These are phyloP conservation scores for Diaphora mendica DNA, from an alignment of 2,888 invertebrate species.

Conservation along the genomic window DNA sequence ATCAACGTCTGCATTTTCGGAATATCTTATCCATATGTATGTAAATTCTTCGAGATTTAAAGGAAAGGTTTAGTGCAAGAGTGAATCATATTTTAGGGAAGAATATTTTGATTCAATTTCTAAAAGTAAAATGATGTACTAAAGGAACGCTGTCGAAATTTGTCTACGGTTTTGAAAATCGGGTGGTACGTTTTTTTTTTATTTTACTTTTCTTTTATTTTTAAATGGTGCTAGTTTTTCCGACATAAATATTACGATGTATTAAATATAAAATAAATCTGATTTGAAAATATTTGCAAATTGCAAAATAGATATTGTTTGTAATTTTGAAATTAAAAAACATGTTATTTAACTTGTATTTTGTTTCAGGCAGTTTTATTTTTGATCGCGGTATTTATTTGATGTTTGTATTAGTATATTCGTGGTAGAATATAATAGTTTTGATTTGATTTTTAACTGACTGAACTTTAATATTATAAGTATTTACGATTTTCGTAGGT, in stretches of 20 bases:
- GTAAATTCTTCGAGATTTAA: constrained; percentile 21
- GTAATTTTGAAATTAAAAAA: neutral
- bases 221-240: neutral
- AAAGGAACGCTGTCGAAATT: neutral
- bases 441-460: neutral
- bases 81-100: neutral
- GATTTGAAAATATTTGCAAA: neutral
- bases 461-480: neutral
- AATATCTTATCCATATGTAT: constrained; percentile 29
- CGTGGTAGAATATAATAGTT: neutral
- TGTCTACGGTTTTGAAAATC: neutral
- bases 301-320: neutral
- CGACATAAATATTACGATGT: neutral
- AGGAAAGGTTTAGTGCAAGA: constrained; percentile 14
- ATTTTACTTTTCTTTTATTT: neutral
- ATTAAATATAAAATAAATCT: neutral
- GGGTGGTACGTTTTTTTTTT: neutral
- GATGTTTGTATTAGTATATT: neutral
- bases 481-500: neutral
- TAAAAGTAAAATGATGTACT: neutral
- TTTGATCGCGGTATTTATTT: neutral
- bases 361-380: neutral
- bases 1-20: constrained; percentile 37
- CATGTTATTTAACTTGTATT: neutral
- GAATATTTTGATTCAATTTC: neutral